Base-by-base conservation (phyloP, 2,888 invertebrate genomes). In the Celastrina argiolus region DNA sequence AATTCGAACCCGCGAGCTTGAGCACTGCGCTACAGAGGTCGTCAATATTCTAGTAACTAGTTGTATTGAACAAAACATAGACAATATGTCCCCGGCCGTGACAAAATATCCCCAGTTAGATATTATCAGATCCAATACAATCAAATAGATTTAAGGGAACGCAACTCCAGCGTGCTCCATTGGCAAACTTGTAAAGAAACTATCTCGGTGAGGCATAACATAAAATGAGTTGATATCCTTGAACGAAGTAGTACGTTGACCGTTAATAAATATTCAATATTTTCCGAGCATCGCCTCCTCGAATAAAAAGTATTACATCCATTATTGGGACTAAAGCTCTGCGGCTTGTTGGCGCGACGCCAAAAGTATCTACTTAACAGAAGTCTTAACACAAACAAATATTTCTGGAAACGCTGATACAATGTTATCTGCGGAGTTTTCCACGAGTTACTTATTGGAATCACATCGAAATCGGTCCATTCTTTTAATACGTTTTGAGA, bases 311-410 rank as follows among this genome's bases (percentile, higher is more conserved):
- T 63, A 65, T 51, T 36, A 65, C 51, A 56, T 36, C 41, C 66
- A 67, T 68, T 65, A 70, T 58, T 67, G 64, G 26, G 34, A 67
- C 41, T 65, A 61, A 68, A 69, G 66, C 42, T 31, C 28, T 7
- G 12, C 61, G 16, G 69, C 69, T 74, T 69, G 67, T 73, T 77
- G 82, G 81, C 79, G 74, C 67, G 68, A 65, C 69, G 83, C 83
- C 84, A 82, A 81, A 74, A 75, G 76, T 71, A 71, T 74, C 76
- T 76, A 79, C 80, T 82, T 83, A 83, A 72, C 81, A 79, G 81
- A 78, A 71, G 76, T 81, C 81, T 81, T 83, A 81, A 81, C 76
- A 80, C 79, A 80, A 80, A 81, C 81, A 79, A 69, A 68, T 68
- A 66, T 66, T 64, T 65, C 63, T 63, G 64, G 59, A 63, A 65